Base-by-base conservation (phyloP, 2,797 vertebrate genomes). In the Eospalax fontanierii region DNA sequence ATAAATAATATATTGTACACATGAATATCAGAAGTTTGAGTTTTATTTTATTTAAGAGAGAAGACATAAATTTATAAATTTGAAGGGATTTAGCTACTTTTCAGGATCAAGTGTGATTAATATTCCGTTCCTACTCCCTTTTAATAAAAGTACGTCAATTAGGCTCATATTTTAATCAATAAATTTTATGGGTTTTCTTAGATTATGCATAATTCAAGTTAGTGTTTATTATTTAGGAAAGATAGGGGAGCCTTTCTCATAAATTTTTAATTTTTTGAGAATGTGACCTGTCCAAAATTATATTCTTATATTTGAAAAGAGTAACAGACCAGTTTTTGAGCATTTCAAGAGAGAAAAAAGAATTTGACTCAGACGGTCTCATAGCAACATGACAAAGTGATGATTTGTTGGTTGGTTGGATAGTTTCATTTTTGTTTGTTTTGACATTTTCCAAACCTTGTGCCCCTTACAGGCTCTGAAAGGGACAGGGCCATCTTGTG, bases 111-210 rank as follows among this genome's bases (percentile, higher is more conserved):
- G 4, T 46, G 2, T 10, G 11, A 33, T 46, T 87, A 74, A 21
- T 9, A 79, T 89, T 61, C 68, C 79, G 73, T 65, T 11, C 71
- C 24, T 30, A 24, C 7, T 43, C 4, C 2, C 3, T 76, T 90
- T 70, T 78, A 59, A 21, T 92, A 38, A 7, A 14, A 90, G 10
- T 1, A 24, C 14, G 81, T 10, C 1, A 12, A n/a, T 68, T 73
- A 78, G 73, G 63, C 43, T 65, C 21, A 61, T 2, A 10, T 2
- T 90, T 50, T 5, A 81, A 76, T 19, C 26, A 30, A 19, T 38
- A 82, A 78, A 78, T 70, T 87, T 90, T 73, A 63, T 82, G 16
- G 46, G 57, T 81, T 43, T 26, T 87, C 15, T 59, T 87, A 78
- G n/a, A 63, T 71, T 50, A 73, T 28, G 18, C n/a, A 21, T 92